These are phyloP conservation scores for Pristionchus arcanus DNA, from an alignment of 2,888 invertebrate species.

Conservation along the genomic window DNA sequence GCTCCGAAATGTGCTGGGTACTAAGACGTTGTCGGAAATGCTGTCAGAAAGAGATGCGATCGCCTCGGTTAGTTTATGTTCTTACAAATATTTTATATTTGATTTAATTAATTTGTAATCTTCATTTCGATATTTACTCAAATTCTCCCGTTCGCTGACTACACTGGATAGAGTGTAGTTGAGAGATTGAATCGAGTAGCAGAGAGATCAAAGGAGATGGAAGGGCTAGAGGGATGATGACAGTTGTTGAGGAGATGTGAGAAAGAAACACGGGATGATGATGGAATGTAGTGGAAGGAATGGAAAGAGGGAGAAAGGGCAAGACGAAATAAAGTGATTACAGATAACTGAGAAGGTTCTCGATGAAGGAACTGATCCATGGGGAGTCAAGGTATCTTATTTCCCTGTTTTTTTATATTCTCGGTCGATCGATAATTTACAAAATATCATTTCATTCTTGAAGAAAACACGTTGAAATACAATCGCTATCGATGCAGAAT, in stretches of 20 bases:
- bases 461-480: neutral
- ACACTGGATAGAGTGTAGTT: neutral
- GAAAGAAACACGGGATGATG: conserved; percentile 48
- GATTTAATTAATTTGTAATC: neutral
- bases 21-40: conserved; percentile 79
- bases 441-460: neutral
- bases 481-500: too few relatives aligned
- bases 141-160: neutral
- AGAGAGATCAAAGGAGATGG: conserved; percentile 34
- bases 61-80: conserved; percentile 68
- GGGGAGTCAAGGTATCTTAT: conserved; percentile 80
- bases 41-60: conserved; percentile 79
- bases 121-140: neutral
- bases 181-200: neutral
- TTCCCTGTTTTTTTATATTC: neutral
- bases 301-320: neutral
- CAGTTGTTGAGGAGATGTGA: conserved; percentile 37
- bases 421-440: neutral
- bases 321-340: conserved; percentile 6
- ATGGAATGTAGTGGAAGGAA: neutral
- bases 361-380: conserved; percentile 81
- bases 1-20: conserved; percentile 79
- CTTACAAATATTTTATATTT: neutral
- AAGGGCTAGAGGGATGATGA: conserved; percentile 9
- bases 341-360: conserved; percentile 81